phyloP scores from a whole-genome alignment of 2,888 invertebrate species.

The Lobophora halterata region DNA sequence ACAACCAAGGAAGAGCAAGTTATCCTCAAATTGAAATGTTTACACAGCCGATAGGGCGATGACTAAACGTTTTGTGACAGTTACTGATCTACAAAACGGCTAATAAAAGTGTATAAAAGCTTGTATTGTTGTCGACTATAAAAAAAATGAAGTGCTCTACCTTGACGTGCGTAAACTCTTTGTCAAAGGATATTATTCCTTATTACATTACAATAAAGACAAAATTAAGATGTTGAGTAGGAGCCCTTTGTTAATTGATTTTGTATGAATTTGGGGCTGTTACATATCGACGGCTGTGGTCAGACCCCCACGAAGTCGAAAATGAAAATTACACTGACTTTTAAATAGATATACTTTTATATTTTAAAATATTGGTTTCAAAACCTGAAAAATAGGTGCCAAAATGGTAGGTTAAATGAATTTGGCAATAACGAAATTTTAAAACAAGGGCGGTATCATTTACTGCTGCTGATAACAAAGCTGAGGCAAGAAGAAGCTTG shows the following conservation, averaged over 20 bases:
- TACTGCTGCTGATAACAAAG: no score
- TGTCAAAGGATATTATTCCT: slow-evolving; percentile 19
- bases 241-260: slow-evolving; percentile 42
- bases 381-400: no score
- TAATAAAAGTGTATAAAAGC: slow-evolving; percentile 69
- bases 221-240: slow-evolving; percentile 23
- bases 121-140: slow-evolving; percentile 60
- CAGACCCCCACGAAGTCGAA: slow-evolving; percentile 50
- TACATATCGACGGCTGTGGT: slow-evolving; percentile 43
- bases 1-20: no score
- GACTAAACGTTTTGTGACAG: slow-evolving; percentile 67
- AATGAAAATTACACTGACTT: neutral
- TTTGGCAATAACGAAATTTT: no score
- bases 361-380: no score
- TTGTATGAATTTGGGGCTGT: slow-evolving; percentile 48
- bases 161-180: slow-evolving; percentile 10
- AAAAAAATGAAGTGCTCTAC: slow-evolving; percentile 50
- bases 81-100: slow-evolving; percentile 70
- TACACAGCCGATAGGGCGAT: slow-evolving; percentile 62
- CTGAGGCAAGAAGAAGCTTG: no score
- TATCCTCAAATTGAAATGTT: slow-evolving; percentile 50
- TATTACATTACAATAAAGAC: slow-evolving; percentile 29
- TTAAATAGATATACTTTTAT: no score
- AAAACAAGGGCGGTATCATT: no score
- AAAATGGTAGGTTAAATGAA: no score